Conservation (phyloP, 2,113 vertebrate genomes). For the Syngnathus scovelli region DNA sequence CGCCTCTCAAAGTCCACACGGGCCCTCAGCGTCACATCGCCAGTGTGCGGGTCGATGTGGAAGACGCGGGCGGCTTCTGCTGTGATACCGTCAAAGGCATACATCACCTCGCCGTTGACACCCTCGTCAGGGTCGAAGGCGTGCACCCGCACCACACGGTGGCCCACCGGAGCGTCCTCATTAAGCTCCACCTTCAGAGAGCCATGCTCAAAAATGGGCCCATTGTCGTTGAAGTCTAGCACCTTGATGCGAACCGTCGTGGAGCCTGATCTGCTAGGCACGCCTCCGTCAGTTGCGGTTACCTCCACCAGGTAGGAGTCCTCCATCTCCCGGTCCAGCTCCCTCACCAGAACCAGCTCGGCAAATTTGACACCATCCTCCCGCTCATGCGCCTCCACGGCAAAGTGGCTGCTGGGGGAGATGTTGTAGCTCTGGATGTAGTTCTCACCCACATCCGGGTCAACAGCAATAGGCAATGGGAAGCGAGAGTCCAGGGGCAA, state of each 20-base stretch:
- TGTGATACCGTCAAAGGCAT: conserved; percentile 55
- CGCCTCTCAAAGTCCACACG: conserved; percentile 66
- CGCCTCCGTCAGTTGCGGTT: conserved; percentile 58
- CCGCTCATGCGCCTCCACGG: conserved; percentile 49
- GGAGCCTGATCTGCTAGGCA: conserved; percentile 46
- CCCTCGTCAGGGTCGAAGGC: conserved; percentile 71
- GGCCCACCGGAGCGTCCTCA: conserved; percentile 66
- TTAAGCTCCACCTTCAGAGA: conserved; percentile 64
- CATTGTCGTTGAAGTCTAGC: conserved; percentile 75
- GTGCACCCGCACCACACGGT: conserved; percentile 64
- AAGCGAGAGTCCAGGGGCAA: conserved; percentile 59
- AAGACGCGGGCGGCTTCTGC: conserved; percentile 56
- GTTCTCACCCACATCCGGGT: conserved; percentile 70
- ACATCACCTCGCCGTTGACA: conserved; percentile 67
- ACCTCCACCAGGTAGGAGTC: conserved; percentile 64
- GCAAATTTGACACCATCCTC: conserved; percentile 67
- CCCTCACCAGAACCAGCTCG: conserved; percentile 62
- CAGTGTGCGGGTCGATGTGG: conserved; percentile 61
- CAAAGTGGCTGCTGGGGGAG: conserved; percentile 60
- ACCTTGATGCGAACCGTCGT: conserved; percentile 62
- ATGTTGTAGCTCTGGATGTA: conserved; percentile 72
- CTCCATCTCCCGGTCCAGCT: conserved; percentile 68
- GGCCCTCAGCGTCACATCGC: conserved; percentile 62
- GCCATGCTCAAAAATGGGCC: conserved; percentile 68
- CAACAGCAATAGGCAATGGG: conserved; percentile 60